Evolutionary conservation across 2,113 vertebrate genomes (phyloP), one percentile per base, ranked within the genome.

Genomic region (Notarius quadriscutis): DNA sequence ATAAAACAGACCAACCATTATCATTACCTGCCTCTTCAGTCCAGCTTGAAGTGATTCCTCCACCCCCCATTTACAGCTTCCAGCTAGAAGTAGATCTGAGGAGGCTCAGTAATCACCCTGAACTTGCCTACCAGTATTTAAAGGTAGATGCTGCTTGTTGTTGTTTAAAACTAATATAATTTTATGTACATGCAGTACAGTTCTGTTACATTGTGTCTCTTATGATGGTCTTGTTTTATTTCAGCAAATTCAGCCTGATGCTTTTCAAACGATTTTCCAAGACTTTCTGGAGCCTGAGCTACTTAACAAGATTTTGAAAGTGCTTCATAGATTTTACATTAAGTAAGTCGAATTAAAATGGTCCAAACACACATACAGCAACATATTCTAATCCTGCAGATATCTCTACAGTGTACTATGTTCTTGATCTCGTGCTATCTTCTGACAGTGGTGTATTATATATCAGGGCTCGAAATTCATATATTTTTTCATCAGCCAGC

Each of bases 61-160:
- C 92, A n/a, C 83, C 96, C 84, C 97, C 98, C 88, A 34, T 94
- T 81, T 99, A 94, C 94, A 96, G 97, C 84, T 99, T 99, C 90
- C 97, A 99, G 88, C 95, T 99, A 60, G 98, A 99, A 91, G 93
- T 97, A 50, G 97, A 98, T 91, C 95, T 99, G 83, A 96, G 98
- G 85, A 97, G 95, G 90, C 92, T 99, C 30, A 95, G 96, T 90
- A 91, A 92, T 83, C 94, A 93, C 62, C 96, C 97, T 0, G 93
- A 97, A 90, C 85, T 91, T 20, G 93, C 97, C 87, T 98, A 99
- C 88, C 93, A 92, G 83, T 99, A 99, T 87, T 91, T 99, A 63
- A 97, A 96, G 96, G 98, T 99, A 92, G 81, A 91, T 79, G 71
- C 10, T 27, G 62, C 5, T 67, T 63, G 4, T 60, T 53, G 1